Evolutionary conservation across 1,140 invertebrate genomes (phyloP), one percentile per base, ranked within the genome.

Genomic region (Thereuonema tuberculata): DNA sequence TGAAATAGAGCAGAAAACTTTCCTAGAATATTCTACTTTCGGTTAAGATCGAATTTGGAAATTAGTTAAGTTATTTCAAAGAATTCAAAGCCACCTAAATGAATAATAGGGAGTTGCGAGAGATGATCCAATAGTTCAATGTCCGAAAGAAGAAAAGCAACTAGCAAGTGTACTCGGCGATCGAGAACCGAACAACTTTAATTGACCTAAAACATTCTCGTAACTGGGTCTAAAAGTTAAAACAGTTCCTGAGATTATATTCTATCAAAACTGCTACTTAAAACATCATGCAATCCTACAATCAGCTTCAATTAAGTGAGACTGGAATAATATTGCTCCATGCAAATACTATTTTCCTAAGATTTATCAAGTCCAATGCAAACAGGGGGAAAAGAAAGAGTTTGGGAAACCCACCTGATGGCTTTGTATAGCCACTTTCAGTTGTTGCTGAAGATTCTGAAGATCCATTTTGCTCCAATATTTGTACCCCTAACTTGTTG

Each of bases 371-470:
- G 31, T 37, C 31, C 31, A 37, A 37, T 17, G 31, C 31, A 37
- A 37, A 37, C 31, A 37, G 31, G 31, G 31, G 5, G 31, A 37
- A 37, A 5, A 37, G 31, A 57, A 57, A 57, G 56, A 57, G 56
- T 57, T 57, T 31, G 28, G 14, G 23, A 58, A 48, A 61, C 62
- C 65, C 66, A 74, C 72, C 72, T 74, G 72, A 66, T 74, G 71
- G 65, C 67, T 73, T 65, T 71, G 69, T 46, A 72, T 72, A n/a
- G 71, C 70, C 37, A 66, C 59, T 67, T 70, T 73, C 58, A 74
- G 65, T 63, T 74, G 69, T 14, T 63, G 62, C 60, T 71, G 69
- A 49, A 73, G 69, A 9, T 61, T 59, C 62, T 69, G 66, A 15
- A 73, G 60, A 61, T 72, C 71, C 63, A 67, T 64, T 48, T 59